A percentile compares a stretch with the other conserved stretches of the same genome.
Conservation (phyloP, 1,140 invertebrate genomes). For the Zelostemma sp. region DNA sequence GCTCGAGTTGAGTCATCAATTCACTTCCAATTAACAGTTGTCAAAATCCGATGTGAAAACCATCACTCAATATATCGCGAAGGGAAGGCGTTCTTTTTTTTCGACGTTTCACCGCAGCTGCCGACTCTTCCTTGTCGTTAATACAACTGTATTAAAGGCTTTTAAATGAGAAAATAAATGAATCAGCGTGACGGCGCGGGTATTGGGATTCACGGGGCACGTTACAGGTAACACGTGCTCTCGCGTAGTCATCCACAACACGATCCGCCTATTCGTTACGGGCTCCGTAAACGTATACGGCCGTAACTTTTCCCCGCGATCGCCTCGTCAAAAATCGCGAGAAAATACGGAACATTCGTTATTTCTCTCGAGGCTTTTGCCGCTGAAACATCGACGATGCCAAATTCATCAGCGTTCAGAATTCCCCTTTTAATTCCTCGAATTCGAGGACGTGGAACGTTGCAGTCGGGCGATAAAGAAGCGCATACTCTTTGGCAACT, state of each 20-base stretch:
- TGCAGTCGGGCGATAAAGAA: too few species aligned
- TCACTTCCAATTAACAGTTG: background rate
- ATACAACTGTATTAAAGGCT: constrained; percentile 6
- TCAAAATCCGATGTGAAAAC: background rate
- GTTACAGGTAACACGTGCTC: constrained; percentile 20
- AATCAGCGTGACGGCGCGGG: constrained; percentile 21
- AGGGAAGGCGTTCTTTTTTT: background rate
- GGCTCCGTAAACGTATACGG: background rate
- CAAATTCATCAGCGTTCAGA: too few species aligned
- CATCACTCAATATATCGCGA: background rate
- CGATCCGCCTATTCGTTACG: constrained; percentile 11
- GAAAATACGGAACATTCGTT: background rate
- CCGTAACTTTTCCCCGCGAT: background rate
- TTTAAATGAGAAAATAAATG: constrained; percentile 12
- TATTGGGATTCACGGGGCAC: constrained; percentile 17
- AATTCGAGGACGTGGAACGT: too few species aligned
- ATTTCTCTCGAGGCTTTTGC: background rate
- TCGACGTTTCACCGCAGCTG: constrained; percentile 17
- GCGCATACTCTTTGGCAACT: too few species aligned
- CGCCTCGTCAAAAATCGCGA: background rate
- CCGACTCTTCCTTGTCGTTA: constrained; percentile 4
- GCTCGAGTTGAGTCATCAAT: constrained; percentile 1
- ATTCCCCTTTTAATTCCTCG: too few species aligned
- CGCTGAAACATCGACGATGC: too few species aligned
- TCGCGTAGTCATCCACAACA: constrained; percentile 17